Evolutionary conservation across 1,140 invertebrate genomes (phyloP), one percentile per base, ranked within the genome.

Genomic region (Pinna nobilis): DNA sequence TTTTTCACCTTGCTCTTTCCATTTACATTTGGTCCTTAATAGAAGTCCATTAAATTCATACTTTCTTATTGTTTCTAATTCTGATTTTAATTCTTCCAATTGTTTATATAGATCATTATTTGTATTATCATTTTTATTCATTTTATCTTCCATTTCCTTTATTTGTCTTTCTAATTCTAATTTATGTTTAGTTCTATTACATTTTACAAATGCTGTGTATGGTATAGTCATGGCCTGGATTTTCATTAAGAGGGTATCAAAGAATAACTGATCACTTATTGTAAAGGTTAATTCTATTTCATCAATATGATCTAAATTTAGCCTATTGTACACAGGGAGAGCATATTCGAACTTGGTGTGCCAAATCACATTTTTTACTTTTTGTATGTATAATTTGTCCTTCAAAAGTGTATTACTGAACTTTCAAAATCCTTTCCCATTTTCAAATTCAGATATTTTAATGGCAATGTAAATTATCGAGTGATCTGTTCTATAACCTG

Each of bases 341-440:
- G 18, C 15, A 33, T 60, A 33, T 53, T 53, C 23, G 23, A 53
- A 13, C 23, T 60, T 33, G 15, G 32, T 15, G 18, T 60, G 9
- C 6, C 25, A 15, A 60, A 60, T 60, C 15, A 60, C 23, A 13
- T 33, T 25, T 60, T 60, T 60, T 15, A 65, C 35, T n/a, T 65
- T 37, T 2, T 44, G 15, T 32, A 65, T 49, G 5, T 47, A 65
- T 47, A 5, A 13, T 2, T n/a, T 13, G 30, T 65, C 37, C 18
- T 53, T 33, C 47, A 74, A 33, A 3, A 71, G 13, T 55, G 50
- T 20, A 50, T 59, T 61, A 37, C 72, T 71, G 39, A 47, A 66
- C 37, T 76, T 71, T 69, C 74, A 76, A 20, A 53, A 53, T 18
- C 50, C 50, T 25, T 53, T 53, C 13, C 50, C 50, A 18, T 13